Base-by-base conservation (phyloP, 2,888 invertebrate species). In the Leucophora obtusa region DNA sequence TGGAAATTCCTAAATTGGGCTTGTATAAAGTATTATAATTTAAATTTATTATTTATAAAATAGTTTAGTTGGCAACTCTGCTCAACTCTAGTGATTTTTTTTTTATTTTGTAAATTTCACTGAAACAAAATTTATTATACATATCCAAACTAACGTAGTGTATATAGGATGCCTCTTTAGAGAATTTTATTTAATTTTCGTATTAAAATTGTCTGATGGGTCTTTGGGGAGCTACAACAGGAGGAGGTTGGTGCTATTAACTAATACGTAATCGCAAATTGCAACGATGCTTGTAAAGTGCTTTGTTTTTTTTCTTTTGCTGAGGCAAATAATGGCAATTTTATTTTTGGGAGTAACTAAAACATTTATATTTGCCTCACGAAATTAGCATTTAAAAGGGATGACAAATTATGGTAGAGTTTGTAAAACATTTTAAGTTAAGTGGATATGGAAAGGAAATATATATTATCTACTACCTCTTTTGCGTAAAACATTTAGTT, bases 301-400 rank as follows among this genome's bases (percentile, higher is more conserved):
- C 50, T 21, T 24, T 38, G 21, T 38, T n/a, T 58, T 18, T 56
- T 43, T 38, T 11, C 11, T 24, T 66, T 62, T 59, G 38, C 50
- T n/a, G 14, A 18, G 28, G 28, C 5, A 28, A 28, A 63, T 54
- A n/a, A 60, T 43, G 6, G 18, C 58, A 51, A 62, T 60, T 43
- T 65, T 60, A 47, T 59, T 59, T 73, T 54, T 69, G n/a, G 38
- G 14, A 58, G 54, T 50, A 63, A 68, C 71, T 72, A 63, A 76
- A 80, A 72, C 53, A 76, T 80, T 75, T 76, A 63, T 72, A 75
- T 75, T 75, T 80, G 68, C 33, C 76, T 72, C 76, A 80, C 72
- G 76, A 73, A 76, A 80, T 80, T 72, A 80, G 68, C 72, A 80
- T 80, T 72, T 69, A 65, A 80, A 68, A 58, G 51, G 63, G n/a